Evolutionary conservation across 2,113 vertebrate genomes (phyloP).

Genomic region (Ciconia boyciana): DNA sequence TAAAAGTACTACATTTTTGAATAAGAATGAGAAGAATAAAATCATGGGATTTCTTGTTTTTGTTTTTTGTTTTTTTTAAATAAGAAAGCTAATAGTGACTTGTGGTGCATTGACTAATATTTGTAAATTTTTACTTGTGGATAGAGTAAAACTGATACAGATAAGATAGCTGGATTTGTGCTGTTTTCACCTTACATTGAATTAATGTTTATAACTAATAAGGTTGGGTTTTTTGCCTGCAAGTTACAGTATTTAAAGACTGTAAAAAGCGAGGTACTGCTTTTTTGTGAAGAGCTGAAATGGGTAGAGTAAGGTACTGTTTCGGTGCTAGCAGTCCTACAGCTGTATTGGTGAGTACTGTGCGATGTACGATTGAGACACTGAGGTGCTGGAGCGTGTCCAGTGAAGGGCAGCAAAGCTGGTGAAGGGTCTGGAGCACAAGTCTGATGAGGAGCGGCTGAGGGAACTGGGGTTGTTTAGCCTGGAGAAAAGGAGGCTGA

Average conservation of each 20-base stretch:
- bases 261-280: not conserved
- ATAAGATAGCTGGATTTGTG: not conserved
- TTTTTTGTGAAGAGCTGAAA: not conserved
- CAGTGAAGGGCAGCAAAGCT: not conserved
- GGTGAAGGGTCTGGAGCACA: not conserved
- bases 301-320: not conserved
- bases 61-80: not conserved
- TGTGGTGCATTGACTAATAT: not conserved
- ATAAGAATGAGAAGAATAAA: not conserved
- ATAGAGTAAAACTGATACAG: not conserved
- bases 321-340: not conserved
- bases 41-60: not conserved
- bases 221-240: not conserved
- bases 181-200: not conserved
- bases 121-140: not conserved
- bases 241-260: not conserved
- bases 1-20: not conserved
- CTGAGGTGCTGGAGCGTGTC: not conserved
- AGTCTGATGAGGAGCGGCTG: not conserved
- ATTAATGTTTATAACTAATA: not conserved
- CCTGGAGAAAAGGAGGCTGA: not conserved
- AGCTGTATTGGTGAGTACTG: not conserved
- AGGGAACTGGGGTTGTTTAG: not conserved
- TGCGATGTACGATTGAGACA: not conserved
- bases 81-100: not conserved